A percentile compares a stretch with the other conserved stretches of the same genome.
Conservation (phyloP, 2,113 vertebrate genomes). For the Protobothrops flavoviridis region DNA sequence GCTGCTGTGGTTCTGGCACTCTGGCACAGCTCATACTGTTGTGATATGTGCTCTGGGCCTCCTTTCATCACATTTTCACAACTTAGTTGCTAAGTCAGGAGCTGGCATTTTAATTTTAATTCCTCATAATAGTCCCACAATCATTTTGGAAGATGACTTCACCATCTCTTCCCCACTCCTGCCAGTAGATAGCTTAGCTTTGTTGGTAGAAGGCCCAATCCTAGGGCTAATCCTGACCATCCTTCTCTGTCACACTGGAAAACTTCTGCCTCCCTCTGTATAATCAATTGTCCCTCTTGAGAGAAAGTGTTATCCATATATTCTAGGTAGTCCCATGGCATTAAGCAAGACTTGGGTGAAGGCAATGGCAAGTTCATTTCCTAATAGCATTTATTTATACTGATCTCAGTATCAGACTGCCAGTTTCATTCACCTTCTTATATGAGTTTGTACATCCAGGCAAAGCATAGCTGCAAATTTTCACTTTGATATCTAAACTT, state of each 20-base stretch:
- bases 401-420: neutral
- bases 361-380: neutral
- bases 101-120: neutral
- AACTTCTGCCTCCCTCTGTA: neutral
- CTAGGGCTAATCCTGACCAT: neutral
- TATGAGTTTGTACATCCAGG: conserved; percentile 13
- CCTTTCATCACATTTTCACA: neutral
- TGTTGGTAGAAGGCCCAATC: neutral
- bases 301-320: neutral
- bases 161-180: neutral
- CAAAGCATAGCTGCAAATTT: neutral
- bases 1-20: neutral
- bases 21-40: neutral
- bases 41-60: neutral
- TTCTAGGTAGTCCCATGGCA: neutral
- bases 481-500: conserved; percentile 24
- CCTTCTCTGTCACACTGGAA: neutral
- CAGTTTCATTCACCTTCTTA: neutral
- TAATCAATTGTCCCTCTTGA: neutral
- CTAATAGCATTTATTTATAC: conserved; percentile 10
- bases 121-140: neutral
- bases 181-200: neutral
- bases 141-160: neutral
- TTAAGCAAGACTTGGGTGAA: neutral
- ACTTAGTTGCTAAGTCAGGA: neutral